These are phyloP conservation scores for Microctonus brassicae DNA, from an alignment of 2,888 invertebrate species.

Conservation along the genomic window DNA sequence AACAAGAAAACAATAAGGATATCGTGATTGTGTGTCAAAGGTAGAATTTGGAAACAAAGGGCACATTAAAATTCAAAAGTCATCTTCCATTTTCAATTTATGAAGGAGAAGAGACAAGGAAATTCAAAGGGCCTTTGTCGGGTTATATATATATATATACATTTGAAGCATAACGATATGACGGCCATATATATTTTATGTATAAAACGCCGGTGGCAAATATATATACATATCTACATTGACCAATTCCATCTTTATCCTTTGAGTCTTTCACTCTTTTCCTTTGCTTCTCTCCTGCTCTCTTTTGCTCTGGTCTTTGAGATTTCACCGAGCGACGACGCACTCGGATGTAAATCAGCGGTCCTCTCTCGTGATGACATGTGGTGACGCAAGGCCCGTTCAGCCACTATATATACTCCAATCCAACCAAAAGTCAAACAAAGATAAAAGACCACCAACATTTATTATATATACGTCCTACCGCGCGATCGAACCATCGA, in stretches of 20 bases:
- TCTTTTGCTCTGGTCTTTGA: conserved; percentile 37
- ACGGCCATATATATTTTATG: conserved; percentile 63
- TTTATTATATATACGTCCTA: conserved; percentile 60
- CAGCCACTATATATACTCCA: conserved; percentile 26
- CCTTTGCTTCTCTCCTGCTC: background rate
- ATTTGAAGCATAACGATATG: conserved; percentile 62
- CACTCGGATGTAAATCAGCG: conserved; percentile 63
- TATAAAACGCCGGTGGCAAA: conserved; percentile 50
- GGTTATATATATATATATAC: conserved; percentile 33
- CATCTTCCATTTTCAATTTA: conserved; percentile 27
- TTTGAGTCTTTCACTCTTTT: no score
- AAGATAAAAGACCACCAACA: conserved; percentile 45
- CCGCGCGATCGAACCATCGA: conserved; percentile 40
- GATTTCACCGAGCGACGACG: conserved; percentile 33
- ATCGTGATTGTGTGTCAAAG: background rate
- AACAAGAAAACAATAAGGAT: background rate
- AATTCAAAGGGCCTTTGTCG: conserved; percentile 51
- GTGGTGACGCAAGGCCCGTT: conserved; percentile 59
- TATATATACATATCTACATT: conserved; percentile 14
- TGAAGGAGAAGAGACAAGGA: conserved; percentile 14
- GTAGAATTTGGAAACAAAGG: background rate
- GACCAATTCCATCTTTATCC: conserved; percentile 17
- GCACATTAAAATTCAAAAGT: conserved; percentile 20
- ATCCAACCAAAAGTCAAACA: conserved; percentile 21
- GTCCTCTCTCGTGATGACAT: conserved; percentile 58